phyloP scores from a whole-genome alignment of 1,140 invertebrate species.

The Aphaenogaster ashmeadi region DNA sequence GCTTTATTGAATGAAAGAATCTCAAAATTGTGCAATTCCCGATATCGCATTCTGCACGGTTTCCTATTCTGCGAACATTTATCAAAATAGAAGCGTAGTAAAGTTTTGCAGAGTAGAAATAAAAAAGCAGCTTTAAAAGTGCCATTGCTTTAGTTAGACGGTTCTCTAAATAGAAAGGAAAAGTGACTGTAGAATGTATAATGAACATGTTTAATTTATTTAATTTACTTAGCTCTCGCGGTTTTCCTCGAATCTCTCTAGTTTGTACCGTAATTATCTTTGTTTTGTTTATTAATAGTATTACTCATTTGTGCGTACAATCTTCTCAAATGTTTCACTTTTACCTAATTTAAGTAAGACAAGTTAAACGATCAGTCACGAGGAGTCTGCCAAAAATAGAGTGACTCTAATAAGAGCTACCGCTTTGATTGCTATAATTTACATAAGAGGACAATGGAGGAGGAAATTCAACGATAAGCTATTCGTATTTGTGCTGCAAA shows the following conservation, averaged over 20 bases:
- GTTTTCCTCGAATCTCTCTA: background rate
- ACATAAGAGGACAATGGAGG: background rate
- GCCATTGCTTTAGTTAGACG: background rate
- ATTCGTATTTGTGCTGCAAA: slow-evolving; percentile 12
- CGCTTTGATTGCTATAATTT: slow-evolving; percentile 8
- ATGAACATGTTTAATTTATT: background rate
- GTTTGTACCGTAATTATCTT: background rate
- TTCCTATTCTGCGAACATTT: slow-evolving; percentile 20
- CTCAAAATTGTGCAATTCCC: background rate
- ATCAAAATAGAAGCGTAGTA: background rate
- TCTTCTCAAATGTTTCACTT: too few relatives aligned
- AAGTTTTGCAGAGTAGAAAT: slow-evolving; percentile 5
- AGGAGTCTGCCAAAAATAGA: background rate
- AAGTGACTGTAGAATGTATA: background rate
- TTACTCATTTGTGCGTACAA: background rate
- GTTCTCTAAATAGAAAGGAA: background rate
- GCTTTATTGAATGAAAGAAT: slow-evolving; percentile 13
- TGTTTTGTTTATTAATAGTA: background rate
- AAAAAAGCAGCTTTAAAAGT: background rate
- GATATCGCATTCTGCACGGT: background rate
- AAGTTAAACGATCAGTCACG: background rate
- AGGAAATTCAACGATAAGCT: slow-evolving; percentile 30
- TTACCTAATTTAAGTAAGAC: background rate
- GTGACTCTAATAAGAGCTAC: background rate
- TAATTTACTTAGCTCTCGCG: background rate